Base-by-base conservation (phyloP, 2,797 vertebrate species). In the Coregonus ussuriensis region DNA sequence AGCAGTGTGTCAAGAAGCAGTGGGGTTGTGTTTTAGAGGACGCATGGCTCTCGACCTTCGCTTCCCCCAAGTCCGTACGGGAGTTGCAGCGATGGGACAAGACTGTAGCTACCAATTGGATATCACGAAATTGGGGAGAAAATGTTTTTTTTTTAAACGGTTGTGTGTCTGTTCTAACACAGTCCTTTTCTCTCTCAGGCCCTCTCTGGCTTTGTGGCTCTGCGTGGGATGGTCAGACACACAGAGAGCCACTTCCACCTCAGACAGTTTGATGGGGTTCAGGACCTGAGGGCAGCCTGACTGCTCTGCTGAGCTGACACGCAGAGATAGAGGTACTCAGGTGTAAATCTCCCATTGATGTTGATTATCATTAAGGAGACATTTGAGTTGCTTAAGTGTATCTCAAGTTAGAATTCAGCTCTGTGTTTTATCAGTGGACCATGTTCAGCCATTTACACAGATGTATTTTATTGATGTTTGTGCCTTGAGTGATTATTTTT, bases 141-240 rank as follows among this genome's bases (percentile, higher is more conserved):
- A 47, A 11, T 7, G 41, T 33, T 33, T 33, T 33, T 33, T 33
- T 33, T 33, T 33, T 25, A 25, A 25, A 25, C 25, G 11, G 6
- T 71, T 1, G 16, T 18, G 31, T 33, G 41, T 47, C 11, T 37
- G 11, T 2, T 62, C 4, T 78, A 52, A 51, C 4, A 9, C 9
- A 68, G 16, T 21, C 0, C 6, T 35, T 25, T 25, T 72, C 21
- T 72, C 4, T 31, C 83, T 4, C 65, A 95, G 94, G 90, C 90
- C 25, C 25, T 95, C 5, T 89, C 89, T 53, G 97, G 96, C 3
- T 97, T 97, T 86, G 83, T 94, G 73, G 93, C 97, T 0, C 91
- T 99, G 56, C 95, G 89, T 14, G 93, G 93, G 82, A 95, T 98
- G 95, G 97, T 97, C 74, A 95, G 94, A 86, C 94, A 97, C 74